Percentiles rank a stretch among this genome's conserved stretches.
Evolutionary conservation across 2,888 invertebrate genomes (phyloP).

Genomic region (Drosophila anceps): DNA sequence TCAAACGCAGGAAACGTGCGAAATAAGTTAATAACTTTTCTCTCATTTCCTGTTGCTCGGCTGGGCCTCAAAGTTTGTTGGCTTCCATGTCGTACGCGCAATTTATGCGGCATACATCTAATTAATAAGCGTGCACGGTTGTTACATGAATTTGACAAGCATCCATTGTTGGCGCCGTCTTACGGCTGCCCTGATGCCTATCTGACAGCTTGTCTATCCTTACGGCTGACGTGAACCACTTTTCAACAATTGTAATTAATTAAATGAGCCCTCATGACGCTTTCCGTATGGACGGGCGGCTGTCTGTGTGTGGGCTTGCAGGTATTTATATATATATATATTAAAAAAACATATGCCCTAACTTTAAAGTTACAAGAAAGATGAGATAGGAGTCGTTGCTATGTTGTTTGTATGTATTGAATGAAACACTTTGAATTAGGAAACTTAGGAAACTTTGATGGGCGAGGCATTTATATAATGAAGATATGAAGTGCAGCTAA

Average conservation of each 20-base stretch:
- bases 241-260: conserved; percentile 59
- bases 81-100: conserved; percentile 54
- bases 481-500: neutral
- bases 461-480: neutral
- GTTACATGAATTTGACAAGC: conserved; percentile 26
- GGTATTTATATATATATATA: neutral
- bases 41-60: neutral
- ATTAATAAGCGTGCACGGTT: conserved; percentile 61
- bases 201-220: conserved; percentile 46
- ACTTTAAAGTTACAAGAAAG: neutral
- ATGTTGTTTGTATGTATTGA: too few species aligned
- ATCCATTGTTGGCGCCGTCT: conserved; percentile 29
- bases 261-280: conserved; percentile 32
- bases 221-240: conserved; percentile 27
- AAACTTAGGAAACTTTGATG: neutral
- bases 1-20: conserved; percentile 17
- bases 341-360: neutral
- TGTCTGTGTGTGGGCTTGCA: neutral
- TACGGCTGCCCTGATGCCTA: conserved; percentile 14
- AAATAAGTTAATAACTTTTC: conserved; percentile 11
- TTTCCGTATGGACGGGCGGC: conserved; percentile 6
- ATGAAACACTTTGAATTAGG: too few species aligned
- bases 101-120: conserved; percentile 60
- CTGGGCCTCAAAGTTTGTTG: conserved; percentile 3
- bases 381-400: neutral